Percentiles rank a stretch among this genome's conserved stretches.
These are phyloP conservation scores for Drosophila leonis DNA, from an alignment of 2,888 invertebrate genomes.

Conservation along the genomic window DNA sequence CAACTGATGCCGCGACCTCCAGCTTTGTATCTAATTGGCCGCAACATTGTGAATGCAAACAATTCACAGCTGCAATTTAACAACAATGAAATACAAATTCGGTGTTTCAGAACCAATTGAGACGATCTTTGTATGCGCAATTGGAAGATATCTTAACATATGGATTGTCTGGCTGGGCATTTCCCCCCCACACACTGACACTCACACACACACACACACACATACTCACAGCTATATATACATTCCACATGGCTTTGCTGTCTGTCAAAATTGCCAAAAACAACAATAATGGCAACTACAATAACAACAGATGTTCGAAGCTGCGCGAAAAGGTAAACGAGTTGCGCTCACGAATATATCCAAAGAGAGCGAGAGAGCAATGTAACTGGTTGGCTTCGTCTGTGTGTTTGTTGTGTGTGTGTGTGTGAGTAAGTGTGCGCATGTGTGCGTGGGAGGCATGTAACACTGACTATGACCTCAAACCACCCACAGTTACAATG, in stretches of 20 bases:
- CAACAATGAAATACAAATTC: constrained; percentile 40
- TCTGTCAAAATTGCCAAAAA: constrained; percentile 64
- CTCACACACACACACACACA: not conserved
- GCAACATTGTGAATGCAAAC: constrained; percentile 40
- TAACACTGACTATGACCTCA: constrained; percentile 74
- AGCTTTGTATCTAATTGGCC: constrained; percentile 47
- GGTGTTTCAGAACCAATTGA: constrained; percentile 53
- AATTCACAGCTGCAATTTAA: constrained; percentile 48
- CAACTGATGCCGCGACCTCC: constrained; percentile 38
- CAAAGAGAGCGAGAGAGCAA: constrained; percentile 48
- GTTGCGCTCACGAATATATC: constrained; percentile 60
- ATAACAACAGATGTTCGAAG: constrained; percentile 71
- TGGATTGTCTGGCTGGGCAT: constrained; percentile 36
- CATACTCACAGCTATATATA: not conserved
- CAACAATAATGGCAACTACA: constrained; percentile 56
- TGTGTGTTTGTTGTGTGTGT: not conserved
- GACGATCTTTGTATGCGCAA: constrained; percentile 49
- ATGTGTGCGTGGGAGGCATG: constrained; percentile 52
- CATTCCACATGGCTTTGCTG: constrained; percentile 62
- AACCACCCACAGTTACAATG: constrained; percentile 68
- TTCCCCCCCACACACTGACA: constrained; percentile 15
- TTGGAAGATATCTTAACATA: constrained; percentile 59
- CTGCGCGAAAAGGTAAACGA: constrained; percentile 75
- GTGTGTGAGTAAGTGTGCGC: constrained; percentile 17
- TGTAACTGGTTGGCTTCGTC: constrained; percentile 37